phyloP scores from a whole-genome alignment of 1,140 invertebrate species.

The Nebria ingens region DNA sequence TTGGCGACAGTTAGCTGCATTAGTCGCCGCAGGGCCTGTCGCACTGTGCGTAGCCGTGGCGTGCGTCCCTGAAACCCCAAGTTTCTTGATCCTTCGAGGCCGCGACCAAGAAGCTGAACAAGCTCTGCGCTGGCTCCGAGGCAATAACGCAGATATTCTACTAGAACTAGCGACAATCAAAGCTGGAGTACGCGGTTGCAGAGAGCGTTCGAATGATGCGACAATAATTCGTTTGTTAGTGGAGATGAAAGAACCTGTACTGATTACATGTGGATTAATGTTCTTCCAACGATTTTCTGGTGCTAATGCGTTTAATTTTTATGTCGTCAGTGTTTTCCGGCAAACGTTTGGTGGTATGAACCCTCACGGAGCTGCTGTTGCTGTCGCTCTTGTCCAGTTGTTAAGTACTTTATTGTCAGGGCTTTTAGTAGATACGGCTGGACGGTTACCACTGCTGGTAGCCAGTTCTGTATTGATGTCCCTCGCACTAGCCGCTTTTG shows the following conservation, averaged over 20 bases:
- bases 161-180: slow-evolving; percentile 56
- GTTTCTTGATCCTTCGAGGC: slow-evolving; percentile 61
- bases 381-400: slow-evolving; percentile 66
- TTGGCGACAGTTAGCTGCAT: slow-evolving; percentile 68
- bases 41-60: slow-evolving; percentile 56
- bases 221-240: not conserved
- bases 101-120: slow-evolving; percentile 66
- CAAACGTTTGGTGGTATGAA: slow-evolving; percentile 67
- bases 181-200: not conserved
- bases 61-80: slow-evolving; percentile 74
- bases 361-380: slow-evolving; percentile 70
- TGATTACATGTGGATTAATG: slow-evolving; percentile 74
- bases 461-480: slow-evolving; percentile 76
- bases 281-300: slow-evolving; percentile 76
- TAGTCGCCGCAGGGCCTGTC: slow-evolving; percentile 62
- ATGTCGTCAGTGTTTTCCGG: slow-evolving; percentile 68
- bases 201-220: not conserved
- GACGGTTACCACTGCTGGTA: slow-evolving; percentile 63
- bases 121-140: slow-evolving; percentile 64
- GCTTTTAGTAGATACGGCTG: slow-evolving; percentile 67
- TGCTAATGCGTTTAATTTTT: slow-evolving; percentile 72
- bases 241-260: slow-evolving; percentile 49
- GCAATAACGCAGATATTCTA: slow-evolving; percentile 58
- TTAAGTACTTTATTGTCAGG: slow-evolving; percentile 67
- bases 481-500: slow-evolving; percentile 64